Percentiles rank a stretch among this genome's conserved stretches.
Conservation (phyloP, 2,888 invertebrate species). For the Synergus japonicus region DNA sequence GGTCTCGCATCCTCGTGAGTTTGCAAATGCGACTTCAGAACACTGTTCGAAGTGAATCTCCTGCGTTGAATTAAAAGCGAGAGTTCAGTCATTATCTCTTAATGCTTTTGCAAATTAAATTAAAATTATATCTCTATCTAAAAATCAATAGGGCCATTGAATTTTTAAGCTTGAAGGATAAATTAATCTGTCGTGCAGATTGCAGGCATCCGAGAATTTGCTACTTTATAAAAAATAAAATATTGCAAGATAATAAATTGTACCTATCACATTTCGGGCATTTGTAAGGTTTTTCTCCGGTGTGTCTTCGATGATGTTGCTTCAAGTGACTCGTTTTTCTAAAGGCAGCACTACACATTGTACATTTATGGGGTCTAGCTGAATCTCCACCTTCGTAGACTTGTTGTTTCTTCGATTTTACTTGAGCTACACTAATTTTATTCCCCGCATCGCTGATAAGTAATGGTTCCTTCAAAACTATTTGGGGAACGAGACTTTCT, state of each 20-base stretch:
- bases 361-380: slow-evolving; percentile 78
- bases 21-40: slow-evolving; percentile 80
- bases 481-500: slow-evolving; percentile 72
- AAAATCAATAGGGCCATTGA: slow-evolving; percentile 22
- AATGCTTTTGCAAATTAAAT: slow-evolving; percentile 11
- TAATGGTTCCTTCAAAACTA: slow-evolving; percentile 80
- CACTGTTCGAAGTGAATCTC: slow-evolving; percentile 80
- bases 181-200: neutral
- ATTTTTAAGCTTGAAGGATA: neutral
- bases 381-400: slow-evolving; percentile 66
- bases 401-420: slow-evolving; percentile 67
- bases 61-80: slow-evolving; percentile 58
- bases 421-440: slow-evolving; percentile 67
- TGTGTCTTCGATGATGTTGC: slow-evolving; percentile 76
- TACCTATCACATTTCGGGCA: slow-evolving; percentile 76
- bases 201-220: neutral
- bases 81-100: slow-evolving; percentile 3
- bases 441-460: slow-evolving; percentile 78
- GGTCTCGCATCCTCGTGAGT: slow-evolving; percentile 79
- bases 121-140: slow-evolving; percentile 15
- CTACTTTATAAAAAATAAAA: neutral
- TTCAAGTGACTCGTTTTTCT: slow-evolving; percentile 81
- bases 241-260: neutral
- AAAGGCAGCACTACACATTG: slow-evolving; percentile 77
- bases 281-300: slow-evolving; percentile 74